A percentile compares a stretch with the other conserved stretches of the same genome.
Conservation (phyloP, 2,113 vertebrate species). For the Epinephelus cyanopodus region DNA sequence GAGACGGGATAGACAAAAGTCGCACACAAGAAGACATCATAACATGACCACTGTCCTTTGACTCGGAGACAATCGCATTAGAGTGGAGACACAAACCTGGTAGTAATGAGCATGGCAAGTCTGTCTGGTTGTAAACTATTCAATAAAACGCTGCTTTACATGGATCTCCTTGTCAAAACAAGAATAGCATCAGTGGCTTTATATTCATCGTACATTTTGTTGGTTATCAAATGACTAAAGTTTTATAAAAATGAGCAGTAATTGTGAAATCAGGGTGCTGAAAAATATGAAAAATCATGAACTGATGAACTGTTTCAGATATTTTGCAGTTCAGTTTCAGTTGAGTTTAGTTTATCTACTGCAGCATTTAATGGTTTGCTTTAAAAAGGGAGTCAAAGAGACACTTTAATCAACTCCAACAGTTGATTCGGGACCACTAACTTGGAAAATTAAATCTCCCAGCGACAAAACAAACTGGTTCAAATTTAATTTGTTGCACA, state of each 20-base stretch:
- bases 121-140: slow-evolving; percentile 1
- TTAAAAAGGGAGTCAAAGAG: no score
- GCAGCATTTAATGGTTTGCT: no score
- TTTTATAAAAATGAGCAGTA: neutral
- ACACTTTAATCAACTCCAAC: neutral
- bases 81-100: slow-evolving; percentile 15
- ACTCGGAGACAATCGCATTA: slow-evolving; percentile 68
- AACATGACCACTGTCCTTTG: slow-evolving; percentile 67
- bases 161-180: neutral
- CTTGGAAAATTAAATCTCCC: neutral
- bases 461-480: neutral
- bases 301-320: neutral
- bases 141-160: neutral
- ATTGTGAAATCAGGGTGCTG: neutral
- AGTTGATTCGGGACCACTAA: neutral
- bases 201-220: neutral
- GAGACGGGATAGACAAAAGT: slow-evolving; percentile 66
- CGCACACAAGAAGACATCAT: slow-evolving; percentile 58
- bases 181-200: neutral
- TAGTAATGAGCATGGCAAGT: slow-evolving; percentile 1
- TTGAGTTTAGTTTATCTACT: neutral
- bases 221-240: neutral
- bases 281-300: neutral
- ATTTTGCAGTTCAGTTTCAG: neutral
- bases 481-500: neutral